Base-by-base conservation (phyloP, 2,888 invertebrate genomes). In the Hyalella azteca region DNA sequence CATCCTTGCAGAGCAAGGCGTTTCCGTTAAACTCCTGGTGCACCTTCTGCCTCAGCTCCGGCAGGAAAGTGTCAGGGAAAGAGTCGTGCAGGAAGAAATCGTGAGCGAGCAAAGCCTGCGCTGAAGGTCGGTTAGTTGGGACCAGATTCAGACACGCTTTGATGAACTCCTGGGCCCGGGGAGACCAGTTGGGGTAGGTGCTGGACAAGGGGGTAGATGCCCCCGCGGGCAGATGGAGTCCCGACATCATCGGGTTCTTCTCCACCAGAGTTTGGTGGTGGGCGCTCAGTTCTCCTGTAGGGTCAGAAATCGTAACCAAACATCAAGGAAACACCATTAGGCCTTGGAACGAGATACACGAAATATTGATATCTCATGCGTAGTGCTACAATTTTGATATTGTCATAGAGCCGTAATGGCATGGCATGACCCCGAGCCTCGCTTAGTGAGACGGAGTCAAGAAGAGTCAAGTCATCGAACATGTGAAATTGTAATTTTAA, bases 1-100 rank as follows among this genome's bases (percentile, higher is more conserved):
- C 79, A 36, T 39, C 73, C 29, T 73, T 29, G 40, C 88, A 89
- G 36, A 88, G 85, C 39, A 91, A 86, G 0, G 90, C 90, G 86
- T 91, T 91, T 7, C 86, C 89, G 86, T 90, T 90, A 82, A 91
- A 90, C 86, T 93, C 92, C 85, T 91, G 91, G 45, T 91, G 91
- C 15, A 93, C 90, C 87, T 91, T 91, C 82, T 91, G 90, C 66
- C 91, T 88, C 5, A 94, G 88, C 82, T 92, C 91, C 0, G 90
- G 91, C n/a, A 92, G 89, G 86, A 93, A 93, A 81, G 88, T 90
- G 32, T 92, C 92, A 9, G 91, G 89, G 86, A 93, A 93, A 36
- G 90, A 89, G 76, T 93, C 93, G 82, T 91, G 90, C 1, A 89
- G 89, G 87, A 94, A 93, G 86, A 92, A 92, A 81, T 88, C 87